These are phyloP conservation scores for Melanocharis versteri DNA, from an alignment of 2,113 vertebrate species.

Conservation along the genomic window DNA sequence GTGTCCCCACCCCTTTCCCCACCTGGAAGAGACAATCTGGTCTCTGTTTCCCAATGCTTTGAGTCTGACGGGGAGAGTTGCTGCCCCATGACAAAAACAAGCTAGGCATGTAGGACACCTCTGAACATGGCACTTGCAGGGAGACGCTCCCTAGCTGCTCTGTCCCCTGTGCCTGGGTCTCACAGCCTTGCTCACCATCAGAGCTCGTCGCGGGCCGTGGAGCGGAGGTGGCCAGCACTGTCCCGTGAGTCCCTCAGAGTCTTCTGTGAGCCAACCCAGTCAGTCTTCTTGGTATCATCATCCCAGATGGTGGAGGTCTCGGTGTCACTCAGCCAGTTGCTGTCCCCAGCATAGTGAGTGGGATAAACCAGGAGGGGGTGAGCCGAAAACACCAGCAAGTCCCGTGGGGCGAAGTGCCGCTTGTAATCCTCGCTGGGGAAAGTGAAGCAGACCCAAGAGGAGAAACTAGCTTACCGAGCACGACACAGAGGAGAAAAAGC, in stretches of 20 bases:
- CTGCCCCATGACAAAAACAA: not conserved
- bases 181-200: slow-evolving; percentile 52
- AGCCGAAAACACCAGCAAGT: slow-evolving; percentile 84
- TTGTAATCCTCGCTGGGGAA: slow-evolving; percentile 86
- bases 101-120: not conserved
- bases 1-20: not conserved
- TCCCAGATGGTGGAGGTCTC: slow-evolving; percentile 97
- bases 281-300: slow-evolving; percentile 80
- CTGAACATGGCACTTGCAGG: accelerated
- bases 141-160: not conserved
- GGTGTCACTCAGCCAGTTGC: slow-evolving; percentile 91
- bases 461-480: not conserved
- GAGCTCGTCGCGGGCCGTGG: slow-evolving; percentile 78
- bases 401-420: slow-evolving; percentile 82
- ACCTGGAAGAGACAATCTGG: not conserved
- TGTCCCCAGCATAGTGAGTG: slow-evolving; percentile 89
- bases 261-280: slow-evolving; percentile 91
- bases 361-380: slow-evolving; percentile 88
- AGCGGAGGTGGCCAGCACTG: slow-evolving; percentile 44
- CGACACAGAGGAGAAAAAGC: not conserved
- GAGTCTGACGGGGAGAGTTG: not conserved
- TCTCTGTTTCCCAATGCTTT: not conserved
- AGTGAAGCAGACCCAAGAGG: not conserved
- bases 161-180: accelerated
- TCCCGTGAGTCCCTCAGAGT: slow-evolving; percentile 76